phyloP scores from a whole-genome alignment of 1,140 invertebrate species.

The Homalodisca vitripennis region DNA sequence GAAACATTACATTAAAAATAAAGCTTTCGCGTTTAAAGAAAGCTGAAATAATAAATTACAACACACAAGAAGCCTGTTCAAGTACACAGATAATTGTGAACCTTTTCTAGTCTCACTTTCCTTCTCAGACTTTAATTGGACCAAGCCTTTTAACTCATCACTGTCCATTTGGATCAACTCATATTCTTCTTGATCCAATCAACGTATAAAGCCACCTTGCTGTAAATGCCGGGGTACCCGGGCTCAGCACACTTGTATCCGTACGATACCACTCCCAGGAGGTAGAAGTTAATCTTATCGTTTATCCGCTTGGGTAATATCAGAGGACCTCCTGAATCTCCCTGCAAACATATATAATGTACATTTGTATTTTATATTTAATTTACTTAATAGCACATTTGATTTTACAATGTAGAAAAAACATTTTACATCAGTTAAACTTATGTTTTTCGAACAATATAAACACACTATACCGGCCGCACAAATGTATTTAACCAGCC shows the following conservation, averaged over 20 bases:
- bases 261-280: conserved; percentile 73
- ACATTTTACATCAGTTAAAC: not conserved
- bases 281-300: conserved; percentile 50
- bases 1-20: no score
- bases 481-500: not conserved
- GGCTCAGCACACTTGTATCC: conserved; percentile 70
- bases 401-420: not conserved
- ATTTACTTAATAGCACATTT: not conserved
- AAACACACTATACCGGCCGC: not conserved
- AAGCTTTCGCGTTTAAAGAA: no score
- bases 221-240: conserved; percentile 75
- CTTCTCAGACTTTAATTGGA: no score
- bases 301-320: conserved; percentile 57
- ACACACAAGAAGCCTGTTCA: no score
- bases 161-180: no score
- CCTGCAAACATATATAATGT: conserved; percentile 49
- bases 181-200: conserved; percentile 55
- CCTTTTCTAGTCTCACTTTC: no score
- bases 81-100: no score
- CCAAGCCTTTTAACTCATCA: no score
- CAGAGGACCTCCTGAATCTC: conserved; percentile 82
- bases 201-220: conserved; percentile 63
- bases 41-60: no score
- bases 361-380: not conserved
- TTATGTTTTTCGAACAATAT: not conserved